Conservation (phyloP, 2,797 vertebrate genomes). For the Chaenodraco wilsoni region DNA sequence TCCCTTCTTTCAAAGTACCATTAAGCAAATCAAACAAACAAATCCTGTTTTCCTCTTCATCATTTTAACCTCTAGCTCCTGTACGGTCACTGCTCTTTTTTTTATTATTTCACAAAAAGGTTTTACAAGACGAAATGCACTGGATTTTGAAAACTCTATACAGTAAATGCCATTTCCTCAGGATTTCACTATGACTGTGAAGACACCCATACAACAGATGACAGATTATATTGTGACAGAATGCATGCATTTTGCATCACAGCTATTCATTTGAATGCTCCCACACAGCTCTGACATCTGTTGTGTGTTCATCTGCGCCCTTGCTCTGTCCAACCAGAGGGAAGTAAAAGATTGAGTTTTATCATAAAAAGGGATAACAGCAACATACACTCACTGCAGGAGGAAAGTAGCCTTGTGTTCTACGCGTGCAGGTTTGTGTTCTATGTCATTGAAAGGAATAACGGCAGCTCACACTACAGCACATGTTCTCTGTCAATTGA, state of each 20-base stretch:
- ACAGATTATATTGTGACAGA: conserved; percentile 33
- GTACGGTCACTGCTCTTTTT: background rate
- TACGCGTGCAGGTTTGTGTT: background rate
- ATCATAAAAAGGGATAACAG: conserved; percentile 38
- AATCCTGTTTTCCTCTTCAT: background rate
- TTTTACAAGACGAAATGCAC: background rate
- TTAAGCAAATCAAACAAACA: background rate
- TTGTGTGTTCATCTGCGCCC: conserved; percentile 10
- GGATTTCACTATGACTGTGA: conserved; percentile 7
- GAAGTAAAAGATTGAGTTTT: conserved; percentile 34
- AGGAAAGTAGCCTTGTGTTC: conserved; percentile 23
- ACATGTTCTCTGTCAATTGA: conserved; percentile 15
- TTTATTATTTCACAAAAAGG: background rate
- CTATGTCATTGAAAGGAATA: conserved; percentile 14
- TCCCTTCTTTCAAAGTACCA: background rate
- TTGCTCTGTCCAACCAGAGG: background rate
- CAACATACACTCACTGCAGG: conserved; percentile 5
- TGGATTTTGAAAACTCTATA: background rate
- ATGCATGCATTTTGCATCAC: conserved; percentile 21
- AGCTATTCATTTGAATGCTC: conserved; percentile 33
- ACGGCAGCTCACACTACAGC: conserved; percentile 8
- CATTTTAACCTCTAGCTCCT: background rate
- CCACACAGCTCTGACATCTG: conserved; percentile 41
- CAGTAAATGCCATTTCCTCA: conserved; percentile 3
- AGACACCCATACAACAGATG: conserved; percentile 14